Evolutionary conservation across 2,888 invertebrate genomes (phyloP).

Genomic region (Oligia fasciuncula): DNA sequence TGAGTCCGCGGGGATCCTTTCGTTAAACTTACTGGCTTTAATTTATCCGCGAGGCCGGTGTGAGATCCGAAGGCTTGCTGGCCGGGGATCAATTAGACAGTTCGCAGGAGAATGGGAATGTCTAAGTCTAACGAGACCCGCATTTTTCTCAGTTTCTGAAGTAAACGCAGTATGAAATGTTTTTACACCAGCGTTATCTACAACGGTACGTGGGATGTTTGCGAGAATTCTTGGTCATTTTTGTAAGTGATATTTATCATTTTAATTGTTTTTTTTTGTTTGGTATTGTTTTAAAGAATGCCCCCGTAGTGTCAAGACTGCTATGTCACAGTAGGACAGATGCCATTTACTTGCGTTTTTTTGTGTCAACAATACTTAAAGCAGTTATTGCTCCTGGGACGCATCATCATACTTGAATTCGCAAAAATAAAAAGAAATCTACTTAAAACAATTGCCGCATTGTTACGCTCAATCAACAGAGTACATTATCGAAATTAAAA

Average conservation of each 20-base stretch:
- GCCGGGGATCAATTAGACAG: conserved; percentile 60
- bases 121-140: conserved; percentile 36
- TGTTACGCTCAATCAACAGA: conserved; percentile 56
- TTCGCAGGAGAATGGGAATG: conserved; percentile 39
- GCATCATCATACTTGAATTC: conserved; percentile 28
- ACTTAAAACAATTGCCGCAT: conserved; percentile 59
- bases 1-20: conserved; percentile 75
- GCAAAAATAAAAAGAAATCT: conserved; percentile 38
- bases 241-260: conserved; percentile 19
- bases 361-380: conserved; percentile 28
- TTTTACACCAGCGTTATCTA: conserved; percentile 22
- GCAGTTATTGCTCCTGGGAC: conserved; percentile 29
- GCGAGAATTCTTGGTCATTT: conserved; percentile 11
- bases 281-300: conserved; percentile 1
- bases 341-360: conserved; percentile 22
- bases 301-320: conserved; percentile 32
- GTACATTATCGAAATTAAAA: conserved; percentile 59
- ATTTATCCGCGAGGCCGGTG: conserved; percentile 60
- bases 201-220: conserved; percentile 15
- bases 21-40: conserved; percentile 66
- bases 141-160: conserved; percentile 48
- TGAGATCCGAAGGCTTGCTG: conserved; percentile 49
- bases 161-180: conserved; percentile 15
- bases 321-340: conserved; percentile 40
- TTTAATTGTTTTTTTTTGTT: conserved; percentile 10